Evolutionary conservation across 2,888 invertebrate genomes (phyloP).

Genomic region (Galerucella pusilla): DNA sequence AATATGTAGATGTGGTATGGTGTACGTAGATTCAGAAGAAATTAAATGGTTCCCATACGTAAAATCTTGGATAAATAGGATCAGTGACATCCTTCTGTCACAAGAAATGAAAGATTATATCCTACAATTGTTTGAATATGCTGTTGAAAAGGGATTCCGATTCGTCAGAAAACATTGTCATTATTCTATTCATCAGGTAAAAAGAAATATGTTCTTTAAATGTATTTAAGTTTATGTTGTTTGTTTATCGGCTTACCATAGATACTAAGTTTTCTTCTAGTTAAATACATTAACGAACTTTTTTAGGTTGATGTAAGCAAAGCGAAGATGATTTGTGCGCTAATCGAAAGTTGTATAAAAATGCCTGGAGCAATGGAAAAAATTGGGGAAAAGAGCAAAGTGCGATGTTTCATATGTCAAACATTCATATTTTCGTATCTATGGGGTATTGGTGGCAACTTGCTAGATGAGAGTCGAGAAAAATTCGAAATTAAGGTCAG

Average conservation of each 20-base stretch:
- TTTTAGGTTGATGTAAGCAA: constrained; percentile 84
- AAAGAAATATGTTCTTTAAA: neutral
- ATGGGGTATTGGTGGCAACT: constrained; percentile 90
- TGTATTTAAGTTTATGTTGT: too few relatives aligned
- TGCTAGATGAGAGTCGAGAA: constrained; percentile 76
- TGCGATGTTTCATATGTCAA: constrained; percentile 76
- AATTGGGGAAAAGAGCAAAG: constrained; percentile 70
- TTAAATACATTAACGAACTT: neutral
- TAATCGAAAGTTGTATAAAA: constrained; percentile 77
- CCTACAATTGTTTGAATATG: constrained; percentile 72
- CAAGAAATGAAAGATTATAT: constrained; percentile 74
- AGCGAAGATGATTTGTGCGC: constrained; percentile 77
- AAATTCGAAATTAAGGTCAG: constrained; percentile 77
- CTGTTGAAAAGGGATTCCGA: constrained; percentile 75
- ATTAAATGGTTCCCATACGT: constrained; percentile 85
- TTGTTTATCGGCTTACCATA: too few relatives aligned
- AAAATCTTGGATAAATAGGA: constrained; percentile 77
- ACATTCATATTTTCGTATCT: constrained; percentile 84
- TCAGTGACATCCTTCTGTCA: constrained; percentile 67
- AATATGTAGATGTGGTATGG: constrained; percentile 85
- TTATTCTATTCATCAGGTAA: constrained; percentile 81
- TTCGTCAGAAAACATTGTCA: constrained; percentile 77
- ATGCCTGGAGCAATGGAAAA: constrained; percentile 68
- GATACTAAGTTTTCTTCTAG: neutral
- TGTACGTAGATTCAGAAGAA: constrained; percentile 88